A percentile compares a stretch with the other conserved stretches of the same genome.
Evolutionary conservation across 92 coral and sea anemone species (phyloP).

Genomic region (Phenganax subtilis): DNA sequence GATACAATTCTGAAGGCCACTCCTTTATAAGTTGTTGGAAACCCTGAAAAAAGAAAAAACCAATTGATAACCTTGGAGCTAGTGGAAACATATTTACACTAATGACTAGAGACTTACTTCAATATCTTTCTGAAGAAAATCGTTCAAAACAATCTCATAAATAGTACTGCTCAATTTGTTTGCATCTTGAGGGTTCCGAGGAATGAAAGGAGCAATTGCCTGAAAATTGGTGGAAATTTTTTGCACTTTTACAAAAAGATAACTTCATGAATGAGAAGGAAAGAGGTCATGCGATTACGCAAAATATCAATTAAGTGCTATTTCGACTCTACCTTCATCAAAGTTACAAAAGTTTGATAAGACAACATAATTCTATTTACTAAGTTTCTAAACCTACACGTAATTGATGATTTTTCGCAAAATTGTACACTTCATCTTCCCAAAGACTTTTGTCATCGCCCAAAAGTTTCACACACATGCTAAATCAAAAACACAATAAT

Average conservation of each 20-base stretch:
- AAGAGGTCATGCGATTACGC: too few relatives aligned
- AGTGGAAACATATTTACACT: not conserved
- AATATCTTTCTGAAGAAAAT: slow-evolving; percentile 82
- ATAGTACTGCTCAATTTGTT: slow-evolving; percentile 75
- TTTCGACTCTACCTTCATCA: too few relatives aligned
- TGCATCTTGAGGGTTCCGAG: slow-evolving; percentile 64
- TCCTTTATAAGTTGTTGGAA: slow-evolving; percentile 86
- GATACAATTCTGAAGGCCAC: slow-evolving; percentile 90
- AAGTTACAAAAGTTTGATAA: too few relatives aligned
- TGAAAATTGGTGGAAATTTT: slow-evolving; percentile 3
- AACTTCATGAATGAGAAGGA: too few relatives aligned
- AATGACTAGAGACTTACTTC: slow-evolving; percentile 46
- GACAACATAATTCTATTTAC: not conserved
- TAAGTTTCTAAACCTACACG: slow-evolving; percentile 47
- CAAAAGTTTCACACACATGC: slow-evolving; percentile 86
- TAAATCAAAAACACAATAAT: slow-evolving; percentile 2
- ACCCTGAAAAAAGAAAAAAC: slow-evolving; percentile 53
- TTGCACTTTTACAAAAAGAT: not conserved
- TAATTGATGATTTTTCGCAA: slow-evolving; percentile 82
- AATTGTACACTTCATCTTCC: slow-evolving; percentile 97
- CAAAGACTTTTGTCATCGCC: slow-evolving; percentile 89
- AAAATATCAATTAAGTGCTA: too few relatives aligned
- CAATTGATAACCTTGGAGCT: not conserved
- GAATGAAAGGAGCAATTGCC: slow-evolving; percentile 99
- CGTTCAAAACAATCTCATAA: slow-evolving; percentile 90